A percentile compares a stretch with the other conserved stretches of the same genome.
Conservation (phyloP, 2,113 vertebrate genomes). For the Grallaria varia region DNA sequence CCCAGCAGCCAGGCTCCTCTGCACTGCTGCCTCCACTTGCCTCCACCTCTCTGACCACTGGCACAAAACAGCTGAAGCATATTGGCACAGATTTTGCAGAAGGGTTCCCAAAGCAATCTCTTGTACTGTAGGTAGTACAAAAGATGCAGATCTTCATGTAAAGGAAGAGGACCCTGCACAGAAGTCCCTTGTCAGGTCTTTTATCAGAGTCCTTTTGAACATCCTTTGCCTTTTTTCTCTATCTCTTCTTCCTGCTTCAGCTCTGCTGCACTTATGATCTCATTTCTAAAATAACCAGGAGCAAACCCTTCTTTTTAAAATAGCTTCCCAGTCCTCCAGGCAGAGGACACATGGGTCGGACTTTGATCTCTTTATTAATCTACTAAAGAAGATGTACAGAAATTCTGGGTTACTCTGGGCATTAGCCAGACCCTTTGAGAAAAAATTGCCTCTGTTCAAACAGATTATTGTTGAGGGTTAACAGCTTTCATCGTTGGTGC, state of each 20-base stretch:
- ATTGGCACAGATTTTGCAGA: neutral
- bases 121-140: neutral
- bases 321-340: neutral
- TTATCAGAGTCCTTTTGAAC: neutral
- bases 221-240: neutral
- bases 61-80: neutral
- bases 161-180: neutral
- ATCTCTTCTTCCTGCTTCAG: neutral
- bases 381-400: neutral
- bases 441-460: neutral
- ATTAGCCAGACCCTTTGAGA: neutral
- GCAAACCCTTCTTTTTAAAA: conserved; percentile 33
- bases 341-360: neutral
- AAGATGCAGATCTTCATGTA: neutral
- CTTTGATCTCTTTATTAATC: conserved; percentile 52
- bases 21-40: neutral
- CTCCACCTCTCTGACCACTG: neutral
- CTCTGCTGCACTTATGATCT: conserved; percentile 9
- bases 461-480: neutral
- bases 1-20: neutral
- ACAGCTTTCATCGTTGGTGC: neutral
- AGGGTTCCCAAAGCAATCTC: neutral
- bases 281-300: conserved; percentile 24
- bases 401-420: conserved; percentile 36
- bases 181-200: neutral